A percentile compares a stretch with the other conserved stretches of the same genome.
These are phyloP conservation scores for Eupithecia insigniata DNA, from an alignment of 2,888 invertebrate genomes.

Conservation along the genomic window DNA sequence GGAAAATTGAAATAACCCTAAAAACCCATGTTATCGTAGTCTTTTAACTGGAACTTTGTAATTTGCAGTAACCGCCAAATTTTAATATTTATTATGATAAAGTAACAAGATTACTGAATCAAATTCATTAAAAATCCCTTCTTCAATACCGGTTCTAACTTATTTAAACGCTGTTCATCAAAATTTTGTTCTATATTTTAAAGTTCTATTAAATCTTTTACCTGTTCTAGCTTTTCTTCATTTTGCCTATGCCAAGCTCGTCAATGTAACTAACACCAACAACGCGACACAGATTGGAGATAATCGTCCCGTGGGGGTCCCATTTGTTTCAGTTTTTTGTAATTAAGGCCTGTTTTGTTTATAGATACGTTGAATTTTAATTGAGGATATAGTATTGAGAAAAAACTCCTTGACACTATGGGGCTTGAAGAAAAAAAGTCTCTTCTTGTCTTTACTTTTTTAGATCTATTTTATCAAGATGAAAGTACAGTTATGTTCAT, in stretches of 20 bases:
- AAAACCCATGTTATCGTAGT: too few relatives aligned
- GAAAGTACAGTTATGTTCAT: constrained; percentile 18
- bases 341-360: constrained; percentile 45
- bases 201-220: too few relatives aligned
- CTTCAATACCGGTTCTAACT: neutral
- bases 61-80: too few relatives aligned
- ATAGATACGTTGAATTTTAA: constrained; percentile 38
- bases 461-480: constrained; percentile 2
- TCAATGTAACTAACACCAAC: constrained; percentile 70
- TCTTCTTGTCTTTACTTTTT: neutral
- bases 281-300: constrained; percentile 62
- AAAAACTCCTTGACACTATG: constrained; percentile 26
- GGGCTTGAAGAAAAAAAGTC: neutral
- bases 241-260: constrained; percentile 46
- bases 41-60: too few relatives aligned
- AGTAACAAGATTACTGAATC: neutral
- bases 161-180: neutral
- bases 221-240: constrained; percentile 26
- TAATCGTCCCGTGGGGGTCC: constrained; percentile 57
- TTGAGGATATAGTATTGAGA: constrained; percentile 42
- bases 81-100: neutral
- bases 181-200: neutral
- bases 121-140: neutral
- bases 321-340: constrained; percentile 52
- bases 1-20: too few relatives aligned